phyloP scores from a whole-genome alignment of 1,140 invertebrate genomes.

The Laupala kohalensis region DNA sequence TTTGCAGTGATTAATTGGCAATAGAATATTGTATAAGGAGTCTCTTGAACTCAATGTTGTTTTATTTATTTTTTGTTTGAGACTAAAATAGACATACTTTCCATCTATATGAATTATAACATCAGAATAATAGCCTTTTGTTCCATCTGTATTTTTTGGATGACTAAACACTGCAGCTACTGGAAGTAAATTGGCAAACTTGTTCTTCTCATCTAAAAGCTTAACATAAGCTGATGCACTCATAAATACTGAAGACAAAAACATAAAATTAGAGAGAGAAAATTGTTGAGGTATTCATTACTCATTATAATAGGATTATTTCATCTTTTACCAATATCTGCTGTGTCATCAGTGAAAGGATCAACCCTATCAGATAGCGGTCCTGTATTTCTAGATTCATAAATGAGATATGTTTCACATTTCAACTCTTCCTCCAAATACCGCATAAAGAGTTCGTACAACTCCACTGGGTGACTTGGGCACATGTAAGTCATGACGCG shows the following conservation, averaged over 20 bases:
- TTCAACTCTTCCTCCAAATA: slow-evolving; percentile 37
- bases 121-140: slow-evolving; percentile 44
- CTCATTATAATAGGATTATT: neutral
- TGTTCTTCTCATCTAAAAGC: slow-evolving; percentile 28
- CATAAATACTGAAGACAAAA: slow-evolving; percentile 38
- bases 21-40: too few relatives aligned
- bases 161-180: slow-evolving; percentile 42
- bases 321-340: slow-evolving; percentile 38
- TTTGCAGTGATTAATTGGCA: too few relatives aligned
- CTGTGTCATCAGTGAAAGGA: slow-evolving; percentile 36
- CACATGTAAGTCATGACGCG: slow-evolving; percentile 43
- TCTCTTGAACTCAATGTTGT: too few relatives aligned
- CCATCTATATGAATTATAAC: slow-evolving; percentile 43
- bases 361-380: slow-evolving; percentile 34
- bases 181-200: slow-evolving; percentile 34
- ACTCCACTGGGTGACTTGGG: slow-evolving; percentile 42
- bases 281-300: neutral
- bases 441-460: slow-evolving; percentile 40
- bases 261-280: neutral
- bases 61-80: too few relatives aligned
- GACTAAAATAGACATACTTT: slow-evolving; percentile 28
- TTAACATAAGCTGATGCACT: slow-evolving; percentile 38
- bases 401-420: slow-evolving; percentile 36
- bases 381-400: slow-evolving; percentile 39
- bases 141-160: slow-evolving; percentile 30